A percentile compares a stretch with the other conserved stretches of the same genome.
Evolutionary conservation across 1,140 invertebrate genomes (phyloP).

Genomic region (Procambarus virginalis): DNA sequence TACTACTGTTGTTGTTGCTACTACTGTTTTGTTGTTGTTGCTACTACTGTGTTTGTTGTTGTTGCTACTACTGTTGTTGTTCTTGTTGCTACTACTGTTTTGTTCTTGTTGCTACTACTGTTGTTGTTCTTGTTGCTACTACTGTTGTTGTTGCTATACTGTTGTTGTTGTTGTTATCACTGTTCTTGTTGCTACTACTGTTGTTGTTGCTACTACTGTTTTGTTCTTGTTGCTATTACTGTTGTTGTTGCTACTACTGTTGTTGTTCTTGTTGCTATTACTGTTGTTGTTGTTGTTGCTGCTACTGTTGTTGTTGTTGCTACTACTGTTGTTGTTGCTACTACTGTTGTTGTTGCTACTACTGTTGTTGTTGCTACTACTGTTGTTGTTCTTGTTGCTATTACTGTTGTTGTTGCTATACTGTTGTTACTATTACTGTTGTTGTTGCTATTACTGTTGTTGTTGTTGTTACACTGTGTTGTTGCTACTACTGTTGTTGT

Average conservation of each 20-base stretch:
- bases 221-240: background rate
- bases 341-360: constrained; percentile 9
- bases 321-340: background rate
- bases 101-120: background rate
- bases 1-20: too few relatives aligned
- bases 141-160: background rate
- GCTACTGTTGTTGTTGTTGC: background rate
- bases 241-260: constrained; percentile 3
- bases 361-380: background rate
- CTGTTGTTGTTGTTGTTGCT: too few relatives aligned
- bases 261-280: background rate
- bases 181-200: background rate
- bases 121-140: background rate
- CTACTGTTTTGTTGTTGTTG: too few relatives aligned
- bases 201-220: background rate
- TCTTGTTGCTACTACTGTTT: too few relatives aligned
- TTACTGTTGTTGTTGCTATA: too few relatives aligned
- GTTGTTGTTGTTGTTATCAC: background rate
- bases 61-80: too few relatives aligned
- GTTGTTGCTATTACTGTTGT: too few relatives aligned
- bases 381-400: too few relatives aligned
- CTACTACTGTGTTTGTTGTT: too few relatives aligned
- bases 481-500: too few relatives aligned
- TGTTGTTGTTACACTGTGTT: too few relatives aligned
- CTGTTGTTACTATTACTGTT: background rate